These are phyloP conservation scores for Misgurnus anguillicaudatus DNA, from an alignment of 2,113 vertebrate genomes.

Conservation along the genomic window DNA sequence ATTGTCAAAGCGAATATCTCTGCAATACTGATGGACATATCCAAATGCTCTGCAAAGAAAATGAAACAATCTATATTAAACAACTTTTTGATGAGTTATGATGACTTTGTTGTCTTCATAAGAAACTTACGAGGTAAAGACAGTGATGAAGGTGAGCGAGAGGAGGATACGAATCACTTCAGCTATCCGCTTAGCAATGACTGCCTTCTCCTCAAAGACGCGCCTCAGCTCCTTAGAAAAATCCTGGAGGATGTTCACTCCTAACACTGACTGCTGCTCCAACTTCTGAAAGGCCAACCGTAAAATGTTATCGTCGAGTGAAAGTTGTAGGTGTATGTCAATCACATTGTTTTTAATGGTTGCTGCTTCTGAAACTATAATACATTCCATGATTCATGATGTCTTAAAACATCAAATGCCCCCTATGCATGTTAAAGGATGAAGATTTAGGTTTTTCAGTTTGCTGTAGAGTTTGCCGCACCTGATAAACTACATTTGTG, in stretches of 20 bases:
- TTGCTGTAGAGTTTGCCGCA: constrained; percentile 42
- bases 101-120: not conserved
- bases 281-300: constrained; percentile 63
- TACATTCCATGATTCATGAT: too few species aligned
- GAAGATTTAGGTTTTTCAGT: not conserved
- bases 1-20: constrained; percentile 79
- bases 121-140: constrained; percentile 72
- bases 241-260: constrained; percentile 43
- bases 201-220: constrained; percentile 53
- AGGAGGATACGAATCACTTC: constrained; percentile 68
- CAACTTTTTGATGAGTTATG: not conserved
- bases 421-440: not conserved
- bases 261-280: constrained; percentile 60
- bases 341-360: not conserved
- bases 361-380: too few species aligned
- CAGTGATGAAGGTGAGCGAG: constrained; percentile 74
- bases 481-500: constrained; percentile 68
- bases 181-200: constrained; percentile 52
- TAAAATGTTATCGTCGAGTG: not conserved
- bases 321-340: not conserved
- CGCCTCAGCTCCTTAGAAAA: constrained; percentile 66
- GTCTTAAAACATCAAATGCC: too few species aligned
- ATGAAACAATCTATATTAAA: not conserved
- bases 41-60: constrained; percentile 69
- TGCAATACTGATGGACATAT: constrained; percentile 71